These are phyloP conservation scores for Dicrostonyx torquatus DNA, from an alignment of 2,797 vertebrate species.

Conservation along the genomic window DNA sequence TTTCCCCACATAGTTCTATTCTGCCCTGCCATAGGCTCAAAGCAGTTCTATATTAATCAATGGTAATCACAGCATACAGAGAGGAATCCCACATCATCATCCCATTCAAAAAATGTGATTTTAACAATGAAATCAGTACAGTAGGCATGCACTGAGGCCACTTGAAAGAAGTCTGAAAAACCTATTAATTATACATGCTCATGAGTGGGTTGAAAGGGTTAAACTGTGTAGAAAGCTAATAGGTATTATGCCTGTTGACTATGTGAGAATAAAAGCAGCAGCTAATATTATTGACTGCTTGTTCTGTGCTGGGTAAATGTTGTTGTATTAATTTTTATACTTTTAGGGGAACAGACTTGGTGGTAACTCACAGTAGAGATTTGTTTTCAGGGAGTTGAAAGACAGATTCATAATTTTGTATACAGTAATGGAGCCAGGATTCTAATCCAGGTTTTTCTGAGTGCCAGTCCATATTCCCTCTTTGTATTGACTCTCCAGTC, in stretches of 20 bases:
- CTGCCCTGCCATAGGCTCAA: too few relatives aligned
- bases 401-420: neutral
- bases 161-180: conserved; percentile 14
- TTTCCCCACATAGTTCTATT: too few relatives aligned
- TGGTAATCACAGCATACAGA: too few relatives aligned
- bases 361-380: neutral
- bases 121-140: neutral
- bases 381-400: neutral
- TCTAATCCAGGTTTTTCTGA: neutral
- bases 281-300: neutral
- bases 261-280: neutral
- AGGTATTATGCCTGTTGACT: neutral
- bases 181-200: neutral
- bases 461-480: neutral
- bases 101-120: neutral
- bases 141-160: too few relatives aligned
- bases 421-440: neutral
- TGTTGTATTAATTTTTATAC: neutral
- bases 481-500: neutral
- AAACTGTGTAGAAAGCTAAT: neutral
- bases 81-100: too few relatives aligned
- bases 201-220: neutral
- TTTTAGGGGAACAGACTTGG: neutral
- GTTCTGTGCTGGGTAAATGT: neutral
- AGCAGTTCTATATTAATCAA: too few relatives aligned